These are phyloP conservation scores for Agrilus cyanescens DNA, from an alignment of 2,888 invertebrate species.

Conservation along the genomic window DNA sequence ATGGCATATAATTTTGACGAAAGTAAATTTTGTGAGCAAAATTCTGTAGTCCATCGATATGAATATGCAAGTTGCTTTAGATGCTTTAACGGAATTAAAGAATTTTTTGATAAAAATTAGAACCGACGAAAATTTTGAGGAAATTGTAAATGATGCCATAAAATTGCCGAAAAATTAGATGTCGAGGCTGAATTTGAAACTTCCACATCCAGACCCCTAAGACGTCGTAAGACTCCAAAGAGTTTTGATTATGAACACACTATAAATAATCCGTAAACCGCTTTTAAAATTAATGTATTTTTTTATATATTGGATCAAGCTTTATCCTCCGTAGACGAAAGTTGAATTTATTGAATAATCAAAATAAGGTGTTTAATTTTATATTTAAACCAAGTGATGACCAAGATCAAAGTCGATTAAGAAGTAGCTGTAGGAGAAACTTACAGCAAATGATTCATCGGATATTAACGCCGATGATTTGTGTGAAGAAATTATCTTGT, in stretches of 20 bases:
- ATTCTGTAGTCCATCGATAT: conserved; percentile 12
- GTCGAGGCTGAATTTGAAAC: conserved; percentile 14
- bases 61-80: conserved; percentile 17
- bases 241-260: conserved; percentile 15
- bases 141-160: conserved; percentile 9
- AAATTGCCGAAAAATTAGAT: conserved; percentile 15
- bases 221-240: conserved; percentile 14
- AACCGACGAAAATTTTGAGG: conserved; percentile 13
- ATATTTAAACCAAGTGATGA: conserved; percentile 14
- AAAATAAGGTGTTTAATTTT: conserved; percentile 14
- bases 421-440: conserved; percentile 11
- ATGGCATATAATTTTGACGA: conserved; percentile 14
- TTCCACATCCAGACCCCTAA: conserved; percentile 13
- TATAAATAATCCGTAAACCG: conserved; percentile 11
- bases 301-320: conserved; percentile 16
- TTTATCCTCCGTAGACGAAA: conserved; percentile 15
- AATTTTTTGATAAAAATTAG: conserved; percentile 15
- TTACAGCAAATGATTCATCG: conserved; percentile 12
- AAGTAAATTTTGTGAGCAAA: conserved; percentile 16
- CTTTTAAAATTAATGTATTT: conserved; percentile 15
- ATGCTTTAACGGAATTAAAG: conserved; percentile 15
- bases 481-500: conserved; percentile 15
- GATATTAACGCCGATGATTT: conserved; percentile 15
- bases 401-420: conserved; percentile 13
- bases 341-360: conserved; percentile 15